Base-by-base conservation (phyloP, 37 sponge, comb jelly and placozoan species). In the Dysidea cf. avara region DNA sequence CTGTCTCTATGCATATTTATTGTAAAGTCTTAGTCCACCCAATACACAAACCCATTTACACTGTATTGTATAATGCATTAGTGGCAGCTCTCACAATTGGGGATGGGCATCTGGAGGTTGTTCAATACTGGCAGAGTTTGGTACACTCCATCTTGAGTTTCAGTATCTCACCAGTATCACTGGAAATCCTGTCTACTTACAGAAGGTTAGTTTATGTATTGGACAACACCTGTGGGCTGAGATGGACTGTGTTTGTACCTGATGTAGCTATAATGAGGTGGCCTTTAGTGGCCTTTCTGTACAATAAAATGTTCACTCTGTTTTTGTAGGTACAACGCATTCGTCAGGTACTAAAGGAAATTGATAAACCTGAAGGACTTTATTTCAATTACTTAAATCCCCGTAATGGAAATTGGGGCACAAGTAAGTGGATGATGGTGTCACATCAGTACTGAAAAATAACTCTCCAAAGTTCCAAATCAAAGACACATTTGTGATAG, bases 71-170 rank as follows among this genome's bases (percentile, higher is more conserved):
- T 39, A 12, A 34, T 53, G 20, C n/a, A n/a, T n/a, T n/a, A n/a
- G n/a, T n/a, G n/a, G n/a, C n/a, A n/a, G n/a, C n/a, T n/a, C n/a
- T n/a, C n/a, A n/a, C n/a, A 94, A 91, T 66, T 94, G 95, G 95
- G 81, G 80, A 17, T 94, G 95, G 95, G 95, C 95, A 11, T 79
- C 85, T 36, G 95, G 95, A 52, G 87, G 88, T 0, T 66, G 73
- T 11, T 86, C 91, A 25, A 74, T 94, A 33, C 68, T 94, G n/a
- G 84, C 95, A 3, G 95, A 94, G 72, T 79, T 94, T 79, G 95
- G 95, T 33, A 82, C 95, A 0, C 81, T 94, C 6, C 95, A 94
- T 53, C 65, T 94, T 32, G 95, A 94, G 58, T 94, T 88, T 47
- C 77, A 78, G 56, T 94, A 94, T 53, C 82, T 94, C 53, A 80